Evolutionary conservation across 2,113 vertebrate species (phyloP).

Genomic region (Myodes glareolus): DNA sequence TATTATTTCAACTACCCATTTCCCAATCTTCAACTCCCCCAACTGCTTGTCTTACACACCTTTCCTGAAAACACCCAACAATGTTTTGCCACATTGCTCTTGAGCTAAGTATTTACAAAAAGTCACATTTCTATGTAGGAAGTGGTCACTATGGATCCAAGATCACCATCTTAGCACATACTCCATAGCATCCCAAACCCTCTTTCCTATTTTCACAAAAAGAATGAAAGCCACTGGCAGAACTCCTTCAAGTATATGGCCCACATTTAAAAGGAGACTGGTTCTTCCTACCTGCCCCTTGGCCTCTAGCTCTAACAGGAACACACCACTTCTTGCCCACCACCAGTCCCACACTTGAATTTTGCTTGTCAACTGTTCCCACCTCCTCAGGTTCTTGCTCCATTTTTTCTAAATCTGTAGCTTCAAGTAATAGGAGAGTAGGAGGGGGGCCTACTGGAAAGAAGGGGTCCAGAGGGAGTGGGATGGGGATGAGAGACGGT

Average conservation of each 20-base stretch:
- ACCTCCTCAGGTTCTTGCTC: neutral
- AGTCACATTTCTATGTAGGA: neutral
- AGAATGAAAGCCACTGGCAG: neutral
- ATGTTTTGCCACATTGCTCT: neutral
- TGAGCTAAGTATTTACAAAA: conserved; percentile 10
- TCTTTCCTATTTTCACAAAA: neutral
- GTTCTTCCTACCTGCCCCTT: neutral
- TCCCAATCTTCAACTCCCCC: neutral
- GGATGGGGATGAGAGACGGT: neutral
- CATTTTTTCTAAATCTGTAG: conserved; percentile 17
- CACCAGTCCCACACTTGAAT: neutral
- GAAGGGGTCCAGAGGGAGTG: neutral
- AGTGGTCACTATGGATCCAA: neutral
- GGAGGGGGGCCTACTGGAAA: neutral
- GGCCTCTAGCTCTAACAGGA: neutral
- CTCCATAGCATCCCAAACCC: neutral
- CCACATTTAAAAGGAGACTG: neutral
- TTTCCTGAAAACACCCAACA: neutral
- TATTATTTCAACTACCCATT: neutral
- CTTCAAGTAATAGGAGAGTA: neutral
- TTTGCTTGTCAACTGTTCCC: neutral
- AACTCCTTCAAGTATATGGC: neutral
- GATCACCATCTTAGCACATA: neutral
- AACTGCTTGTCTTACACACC: neutral
- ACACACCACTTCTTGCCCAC: neutral